These are phyloP conservation scores for Caenorhabditis afra DNA, from an alignment of 2,888 invertebrate species.

Conservation along the genomic window DNA sequence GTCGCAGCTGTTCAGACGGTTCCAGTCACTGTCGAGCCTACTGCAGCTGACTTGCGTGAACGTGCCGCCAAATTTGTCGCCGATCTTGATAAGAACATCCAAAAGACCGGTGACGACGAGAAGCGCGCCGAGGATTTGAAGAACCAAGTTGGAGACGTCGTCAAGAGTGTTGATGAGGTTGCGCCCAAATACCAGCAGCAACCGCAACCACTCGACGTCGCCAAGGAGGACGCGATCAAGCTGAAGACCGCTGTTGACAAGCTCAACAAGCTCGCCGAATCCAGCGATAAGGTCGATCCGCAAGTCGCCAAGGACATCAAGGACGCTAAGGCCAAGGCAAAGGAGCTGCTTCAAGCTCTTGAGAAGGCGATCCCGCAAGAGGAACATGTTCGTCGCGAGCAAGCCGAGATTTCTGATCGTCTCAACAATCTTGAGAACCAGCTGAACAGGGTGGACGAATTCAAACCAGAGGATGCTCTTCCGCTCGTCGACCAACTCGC, in stretches of 20 bases:
- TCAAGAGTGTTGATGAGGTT: conserved; percentile 30
- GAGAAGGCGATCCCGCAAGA: conserved; percentile 57
- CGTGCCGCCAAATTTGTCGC: conserved; percentile 50
- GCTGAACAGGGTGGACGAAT: conserved; percentile 43
- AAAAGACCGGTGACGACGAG: conserved; percentile 46
- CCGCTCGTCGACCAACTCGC: conserved; percentile 56
- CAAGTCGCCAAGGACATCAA: conserved; percentile 60
- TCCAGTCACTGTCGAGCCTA: conserved; percentile 45
- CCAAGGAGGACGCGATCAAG: conserved; percentile 44
- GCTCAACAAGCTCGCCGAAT: conserved; percentile 37
- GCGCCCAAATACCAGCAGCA: conserved; percentile 43
- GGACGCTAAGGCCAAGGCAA: conserved; percentile 59
- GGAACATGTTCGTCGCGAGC: conserved; percentile 43
- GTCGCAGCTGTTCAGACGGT: conserved; percentile 42
- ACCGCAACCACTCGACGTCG: conserved; percentile 54
- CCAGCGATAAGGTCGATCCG: conserved; percentile 43
- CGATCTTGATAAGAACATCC: conserved; percentile 43
- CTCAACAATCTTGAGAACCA: conserved; percentile 37
- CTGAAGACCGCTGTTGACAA: conserved; percentile 47
- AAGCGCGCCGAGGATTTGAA: conserved; percentile 52
- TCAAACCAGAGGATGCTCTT: conserved; percentile 48
- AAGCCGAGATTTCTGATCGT: conserved; percentile 38
- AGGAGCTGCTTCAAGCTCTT: conserved; percentile 51
- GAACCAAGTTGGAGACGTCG: conserved; percentile 33
- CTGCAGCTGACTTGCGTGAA: conserved; percentile 37